These are phyloP conservation scores for Oryzias dopingdopingensis DNA, from an alignment of 2,797 vertebrate species.

Conservation along the genomic window DNA sequence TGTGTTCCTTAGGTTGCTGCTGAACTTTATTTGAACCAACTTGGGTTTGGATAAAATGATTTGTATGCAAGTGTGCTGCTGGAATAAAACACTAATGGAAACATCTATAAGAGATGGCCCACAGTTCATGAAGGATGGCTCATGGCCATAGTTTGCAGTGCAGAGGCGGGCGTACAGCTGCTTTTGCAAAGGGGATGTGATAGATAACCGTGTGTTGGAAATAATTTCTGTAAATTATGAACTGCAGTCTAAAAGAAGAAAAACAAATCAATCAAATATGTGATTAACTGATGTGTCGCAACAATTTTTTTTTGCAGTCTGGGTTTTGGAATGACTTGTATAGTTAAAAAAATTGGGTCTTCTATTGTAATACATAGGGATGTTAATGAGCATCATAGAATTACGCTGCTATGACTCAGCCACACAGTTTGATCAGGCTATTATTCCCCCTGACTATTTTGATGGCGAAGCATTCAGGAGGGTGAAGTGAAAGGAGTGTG, in stretches of 20 bases:
- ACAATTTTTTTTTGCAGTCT: no score
- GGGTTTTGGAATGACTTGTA: no score
- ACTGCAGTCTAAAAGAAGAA: neutral
- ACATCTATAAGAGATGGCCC: neutral
- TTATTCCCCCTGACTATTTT: no score
- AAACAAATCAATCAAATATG: no score
- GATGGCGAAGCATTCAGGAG: no score
- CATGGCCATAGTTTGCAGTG: constrained; percentile 14
- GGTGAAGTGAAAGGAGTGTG: no score
- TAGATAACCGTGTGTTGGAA: constrained; percentile 1
- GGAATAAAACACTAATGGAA: constrained; percentile 25
- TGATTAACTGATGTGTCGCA: no score
- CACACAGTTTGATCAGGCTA: no score
- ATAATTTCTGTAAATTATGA: constrained; percentile 2
- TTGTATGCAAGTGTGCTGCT: constrained; percentile 28
- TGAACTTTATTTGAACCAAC: constrained; percentile 44
- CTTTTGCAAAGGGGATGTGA: neutral
- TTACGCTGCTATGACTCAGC: no score
- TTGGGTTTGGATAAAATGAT: constrained; percentile 21
- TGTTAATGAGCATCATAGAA: no score
- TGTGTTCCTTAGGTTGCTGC: constrained; percentile 31
- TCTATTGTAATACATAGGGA: no score
- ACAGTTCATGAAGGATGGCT: constrained; percentile 29
- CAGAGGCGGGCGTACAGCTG: constrained; percentile 2
- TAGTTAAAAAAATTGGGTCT: no score